Evolutionary conservation across 2,888 invertebrate species (phyloP), one percentile per base, ranked within the genome.

Genomic region (Eupithecia insigniata): DNA sequence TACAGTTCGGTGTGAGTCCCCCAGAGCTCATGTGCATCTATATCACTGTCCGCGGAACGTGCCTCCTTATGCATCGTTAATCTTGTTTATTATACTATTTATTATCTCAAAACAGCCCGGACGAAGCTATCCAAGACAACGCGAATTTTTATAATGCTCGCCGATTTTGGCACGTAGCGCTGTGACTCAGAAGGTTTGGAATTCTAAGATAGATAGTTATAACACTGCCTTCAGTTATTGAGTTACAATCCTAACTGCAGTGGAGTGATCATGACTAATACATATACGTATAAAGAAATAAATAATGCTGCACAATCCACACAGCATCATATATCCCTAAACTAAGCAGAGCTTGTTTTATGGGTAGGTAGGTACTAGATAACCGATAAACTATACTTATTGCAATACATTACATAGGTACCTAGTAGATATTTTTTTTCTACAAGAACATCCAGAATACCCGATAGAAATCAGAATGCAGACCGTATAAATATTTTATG

Each of bases 81-180:
- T 92, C 92, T 90, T 92, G 90, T 92, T 92, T 92, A 92, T 92
- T 92, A 88, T 89, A 89, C 90, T 89, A 91, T 92, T 90, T 91
- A 92, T 92, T 92, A 91, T 89, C 87, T 86, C 82, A 78, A 79
- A 86, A 84, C 84, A 79, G 83, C 79, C 73, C 55, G 55, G 55
- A 55, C 51, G 51, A 51, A 51, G 51, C 60, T 30, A 67, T 55
- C 71, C 76, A 78, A 79, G 79, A 79, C 77, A 78, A 78, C 72
- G 74, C 64, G 62, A 72, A 80, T 76, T 77, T 77, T 78, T 78
- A 78, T 74, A 78, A 72, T 72, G 71, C 64, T 64, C 26, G 70
- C 66, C 65, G 60, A 73, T 68, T 67, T 30, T 67, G 65, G 46
- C 70, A 68, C 73, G 28, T 26, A 46, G 46, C 30, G 22, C 26